Conservation (phyloP, 2,113 vertebrate species). For the Gopherus flavomarginatus region DNA sequence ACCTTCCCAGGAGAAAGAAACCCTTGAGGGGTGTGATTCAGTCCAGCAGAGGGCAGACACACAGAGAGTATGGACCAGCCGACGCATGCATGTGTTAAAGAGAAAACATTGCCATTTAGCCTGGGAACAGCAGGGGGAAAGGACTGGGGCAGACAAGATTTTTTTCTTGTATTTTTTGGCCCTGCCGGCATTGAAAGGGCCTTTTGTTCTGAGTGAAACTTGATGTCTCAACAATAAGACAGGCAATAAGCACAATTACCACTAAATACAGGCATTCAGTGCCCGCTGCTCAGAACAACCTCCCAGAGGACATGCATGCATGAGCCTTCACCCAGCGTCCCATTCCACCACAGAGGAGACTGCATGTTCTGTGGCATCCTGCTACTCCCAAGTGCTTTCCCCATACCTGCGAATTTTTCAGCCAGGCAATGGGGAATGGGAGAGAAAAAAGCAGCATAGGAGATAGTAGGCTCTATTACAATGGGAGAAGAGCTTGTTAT, state of each 20-base stretch:
- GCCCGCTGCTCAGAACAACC: background rate
- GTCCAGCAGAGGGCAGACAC: background rate
- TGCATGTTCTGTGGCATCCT: background rate
- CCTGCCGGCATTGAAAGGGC: background rate
- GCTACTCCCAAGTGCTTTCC: background rate
- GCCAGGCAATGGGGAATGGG: accelerated
- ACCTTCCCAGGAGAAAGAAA: background rate
- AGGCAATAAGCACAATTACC: background rate
- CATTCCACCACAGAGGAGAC: background rate
- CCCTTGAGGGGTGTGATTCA: background rate
- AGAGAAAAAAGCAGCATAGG: background rate
- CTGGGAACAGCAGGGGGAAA: background rate
- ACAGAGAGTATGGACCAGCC: background rate
- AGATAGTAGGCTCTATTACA: slow-evolving; percentile 51
- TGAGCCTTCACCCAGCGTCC: background rate
- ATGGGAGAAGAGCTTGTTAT: slow-evolving; percentile 20
- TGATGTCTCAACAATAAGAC: background rate
- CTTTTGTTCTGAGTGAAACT: background rate
- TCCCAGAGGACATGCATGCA: background rate
- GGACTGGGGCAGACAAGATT: background rate
- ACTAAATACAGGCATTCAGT: background rate
- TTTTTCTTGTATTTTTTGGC: background rate
- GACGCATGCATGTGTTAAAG: background rate
- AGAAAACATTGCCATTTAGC: background rate
- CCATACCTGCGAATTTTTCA: background rate